Percentiles rank a stretch among this genome's conserved stretches.
These are phyloP conservation scores for Gryllus longicercus DNA, from an alignment of 2,888 invertebrate species.

Conservation along the genomic window DNA sequence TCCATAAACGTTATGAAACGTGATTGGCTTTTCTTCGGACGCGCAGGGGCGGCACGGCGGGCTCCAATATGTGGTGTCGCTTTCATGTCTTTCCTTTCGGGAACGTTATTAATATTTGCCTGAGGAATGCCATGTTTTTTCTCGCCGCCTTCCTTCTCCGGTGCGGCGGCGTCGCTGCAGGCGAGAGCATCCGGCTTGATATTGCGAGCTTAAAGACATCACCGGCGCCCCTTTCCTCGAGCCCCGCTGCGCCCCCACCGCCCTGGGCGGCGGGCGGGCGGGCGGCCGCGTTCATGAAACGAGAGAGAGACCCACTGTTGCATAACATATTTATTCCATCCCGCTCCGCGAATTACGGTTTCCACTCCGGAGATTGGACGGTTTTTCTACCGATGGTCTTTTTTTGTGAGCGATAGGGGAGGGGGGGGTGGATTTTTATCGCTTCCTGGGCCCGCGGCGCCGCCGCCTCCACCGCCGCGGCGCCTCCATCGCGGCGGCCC, in stretches of 20 bases:
- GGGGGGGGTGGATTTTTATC: background rate
- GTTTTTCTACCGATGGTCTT: conserved; percentile 4
- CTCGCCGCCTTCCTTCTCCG: background rate
- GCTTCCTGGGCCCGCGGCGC: background rate
- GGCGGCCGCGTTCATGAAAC: background rate
- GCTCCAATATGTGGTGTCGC: background rate
- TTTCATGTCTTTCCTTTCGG: conserved; percentile 1
- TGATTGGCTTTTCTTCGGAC: background rate
- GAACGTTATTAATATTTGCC: background rate
- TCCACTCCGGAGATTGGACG: conserved; percentile 8
- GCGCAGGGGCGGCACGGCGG: background rate
- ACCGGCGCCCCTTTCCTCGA: background rate
- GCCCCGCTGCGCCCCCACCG: no score
- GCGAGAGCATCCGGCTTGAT: background rate
- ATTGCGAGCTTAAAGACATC: conserved; percentile 7
- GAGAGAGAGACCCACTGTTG: background rate
- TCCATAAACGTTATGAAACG: conserved; percentile 17
- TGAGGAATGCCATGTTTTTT: background rate
- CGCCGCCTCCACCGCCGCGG: background rate
- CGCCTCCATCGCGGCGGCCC: background rate
- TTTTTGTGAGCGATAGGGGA: background rate
- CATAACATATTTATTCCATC: conserved; percentile 17
- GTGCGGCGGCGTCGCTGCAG: background rate
- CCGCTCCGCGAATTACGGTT: background rate
- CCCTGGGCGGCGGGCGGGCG: no score